These are phyloP conservation scores for Amblyjoppa fuscipennis DNA, from an alignment of 2,888 invertebrate species.

Conservation along the genomic window DNA sequence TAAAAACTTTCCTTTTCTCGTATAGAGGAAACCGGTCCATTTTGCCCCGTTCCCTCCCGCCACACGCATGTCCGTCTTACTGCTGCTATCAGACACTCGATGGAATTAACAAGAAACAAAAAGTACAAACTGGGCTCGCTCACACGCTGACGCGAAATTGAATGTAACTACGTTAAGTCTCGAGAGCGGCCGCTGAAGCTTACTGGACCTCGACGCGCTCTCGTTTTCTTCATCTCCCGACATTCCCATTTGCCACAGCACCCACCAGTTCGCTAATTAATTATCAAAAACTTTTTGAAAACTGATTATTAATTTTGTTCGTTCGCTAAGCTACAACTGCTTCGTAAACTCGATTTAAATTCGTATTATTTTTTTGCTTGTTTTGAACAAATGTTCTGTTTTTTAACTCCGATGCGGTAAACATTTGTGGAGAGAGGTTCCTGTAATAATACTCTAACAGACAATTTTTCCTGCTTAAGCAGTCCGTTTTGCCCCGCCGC, in stretches of 20 bases:
- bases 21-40: background rate
- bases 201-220: constrained; percentile 13
- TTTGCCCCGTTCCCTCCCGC: background rate
- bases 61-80: background rate
- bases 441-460: background rate
- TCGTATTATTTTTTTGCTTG: background rate
- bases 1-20: background rate
- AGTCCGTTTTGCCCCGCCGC: background rate
- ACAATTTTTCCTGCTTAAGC: background rate
- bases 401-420: background rate
- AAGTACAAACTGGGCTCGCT: background rate
- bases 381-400: background rate
- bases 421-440: background rate
- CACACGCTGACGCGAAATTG: background rate
- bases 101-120: background rate
- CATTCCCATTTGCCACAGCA: constrained; percentile 6
- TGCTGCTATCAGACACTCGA: background rate
- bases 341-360: background rate
- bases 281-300: constrained; percentile 33
- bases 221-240: constrained; percentile 8
- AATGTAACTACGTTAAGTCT: constrained; percentile 36
- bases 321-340: background rate
- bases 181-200: background rate
- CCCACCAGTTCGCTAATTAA: constrained; percentile 23
- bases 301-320: constrained; percentile 11